Conservation (phyloP, 2,113 vertebrate genomes). For the Engystomops pustulosus region DNA sequence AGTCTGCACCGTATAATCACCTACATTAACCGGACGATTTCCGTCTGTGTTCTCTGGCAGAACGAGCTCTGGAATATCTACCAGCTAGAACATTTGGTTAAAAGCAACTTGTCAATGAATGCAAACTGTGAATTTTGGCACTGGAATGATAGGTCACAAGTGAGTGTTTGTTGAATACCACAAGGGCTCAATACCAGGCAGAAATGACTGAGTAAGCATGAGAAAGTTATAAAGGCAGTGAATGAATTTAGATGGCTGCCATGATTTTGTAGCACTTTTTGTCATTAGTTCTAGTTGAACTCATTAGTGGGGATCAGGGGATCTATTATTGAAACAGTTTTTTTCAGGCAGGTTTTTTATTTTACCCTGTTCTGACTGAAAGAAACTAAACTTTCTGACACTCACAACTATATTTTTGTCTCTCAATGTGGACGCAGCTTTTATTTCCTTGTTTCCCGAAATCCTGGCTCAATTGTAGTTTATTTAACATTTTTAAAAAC, state of each 20-base stretch:
- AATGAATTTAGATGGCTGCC: neutral
- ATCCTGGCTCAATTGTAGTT: too few relatives aligned
- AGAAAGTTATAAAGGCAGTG: neutral
- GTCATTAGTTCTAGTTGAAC: too few relatives aligned
- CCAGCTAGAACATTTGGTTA: constrained; percentile 10
- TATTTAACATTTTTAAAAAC: too few relatives aligned
- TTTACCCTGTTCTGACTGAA: too few relatives aligned
- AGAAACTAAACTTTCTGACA: too few relatives aligned
- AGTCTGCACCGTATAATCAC: neutral
- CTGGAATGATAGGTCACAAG: constrained; percentile 51
- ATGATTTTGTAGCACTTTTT: too few relatives aligned
- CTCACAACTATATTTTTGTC: too few relatives aligned
- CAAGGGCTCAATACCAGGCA: neutral
- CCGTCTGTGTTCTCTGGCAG: neutral
- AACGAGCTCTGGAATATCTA: constrained; percentile 10
- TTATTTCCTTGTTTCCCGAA: too few relatives aligned
- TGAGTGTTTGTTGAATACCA: constrained; percentile 52
- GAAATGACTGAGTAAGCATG: neutral
- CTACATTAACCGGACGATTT: neutral
- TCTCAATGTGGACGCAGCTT: too few relatives aligned
- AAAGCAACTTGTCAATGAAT: constrained; percentile 24
- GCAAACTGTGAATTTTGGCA: constrained; percentile 58
- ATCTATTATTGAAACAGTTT: too few relatives aligned
- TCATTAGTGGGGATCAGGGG: too few relatives aligned
- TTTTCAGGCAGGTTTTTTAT: too few relatives aligned